Conservation (phyloP, 2,888 invertebrate genomes). For the Caenorhabditis sp. region DNA sequence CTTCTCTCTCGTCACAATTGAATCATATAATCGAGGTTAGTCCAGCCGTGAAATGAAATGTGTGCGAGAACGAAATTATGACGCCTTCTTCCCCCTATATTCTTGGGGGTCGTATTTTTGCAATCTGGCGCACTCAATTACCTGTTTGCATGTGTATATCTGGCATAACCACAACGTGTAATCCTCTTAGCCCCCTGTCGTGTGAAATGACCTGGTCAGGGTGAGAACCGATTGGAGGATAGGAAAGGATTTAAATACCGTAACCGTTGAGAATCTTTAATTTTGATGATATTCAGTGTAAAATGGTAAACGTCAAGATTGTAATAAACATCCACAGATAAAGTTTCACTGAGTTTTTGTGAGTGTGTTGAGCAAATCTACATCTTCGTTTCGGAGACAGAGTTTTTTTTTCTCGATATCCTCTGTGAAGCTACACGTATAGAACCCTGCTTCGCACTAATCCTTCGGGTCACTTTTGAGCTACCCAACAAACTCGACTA, state of each 20-base stretch:
- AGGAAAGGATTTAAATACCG: neutral
- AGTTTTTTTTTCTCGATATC: too few relatives aligned
- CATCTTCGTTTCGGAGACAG: too few relatives aligned
- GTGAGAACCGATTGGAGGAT: neutral
- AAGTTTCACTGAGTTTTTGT: too few relatives aligned
- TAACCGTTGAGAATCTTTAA: too few relatives aligned
- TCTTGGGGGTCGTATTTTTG: constrained; percentile 33
- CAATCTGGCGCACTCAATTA: constrained; percentile 53
- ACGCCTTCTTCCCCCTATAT: constrained; percentile 1
- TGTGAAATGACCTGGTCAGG: constrained; percentile 39
- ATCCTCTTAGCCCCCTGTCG: constrained; percentile 13
- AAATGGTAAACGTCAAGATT: too few relatives aligned
- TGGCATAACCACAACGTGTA: constrained; percentile 42
- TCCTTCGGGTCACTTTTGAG: too few relatives aligned
- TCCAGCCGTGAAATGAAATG: constrained; percentile 15
- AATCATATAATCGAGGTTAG: constrained; percentile 18
- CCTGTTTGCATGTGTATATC: constrained; percentile 24
- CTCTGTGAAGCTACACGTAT: too few relatives aligned
- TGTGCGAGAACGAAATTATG: constrained; percentile 41
- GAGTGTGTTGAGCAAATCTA: too few relatives aligned
- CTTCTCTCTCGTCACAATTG: neutral
- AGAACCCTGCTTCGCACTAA: too few relatives aligned
- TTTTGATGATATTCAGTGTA: too few relatives aligned
- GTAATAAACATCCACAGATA: too few relatives aligned
- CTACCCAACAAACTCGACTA: too few relatives aligned